Conservation (phyloP, 1,140 invertebrate genomes). For the Steinernema feltiae region DNA sequence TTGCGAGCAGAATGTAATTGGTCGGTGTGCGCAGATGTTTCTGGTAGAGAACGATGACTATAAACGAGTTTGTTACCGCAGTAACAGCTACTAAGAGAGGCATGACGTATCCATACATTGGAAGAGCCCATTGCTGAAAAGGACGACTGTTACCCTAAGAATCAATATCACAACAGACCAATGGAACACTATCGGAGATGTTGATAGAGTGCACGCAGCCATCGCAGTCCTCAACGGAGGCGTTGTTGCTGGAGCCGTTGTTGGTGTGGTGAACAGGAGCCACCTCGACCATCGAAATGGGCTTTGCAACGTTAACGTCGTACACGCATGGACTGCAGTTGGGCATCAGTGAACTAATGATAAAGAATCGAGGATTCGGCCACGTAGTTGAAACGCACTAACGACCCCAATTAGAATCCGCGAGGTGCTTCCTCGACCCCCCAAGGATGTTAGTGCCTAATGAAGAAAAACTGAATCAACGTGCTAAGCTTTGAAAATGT, state of each 20-base stretch:
- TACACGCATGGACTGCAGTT: not conserved
- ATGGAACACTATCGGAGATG: not conserved
- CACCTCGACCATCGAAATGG: not conserved
- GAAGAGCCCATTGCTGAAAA: slow-evolving; percentile 21
- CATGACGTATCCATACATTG: slow-evolving; percentile 37
- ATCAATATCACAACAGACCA: not conserved
- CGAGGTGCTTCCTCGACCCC: slow-evolving; percentile 3
- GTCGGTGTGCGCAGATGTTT: slow-evolving; percentile 67
- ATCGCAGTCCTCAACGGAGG: not conserved
- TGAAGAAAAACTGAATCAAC: not conserved
- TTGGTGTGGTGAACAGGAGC: not conserved
- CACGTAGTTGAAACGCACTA: not conserved
- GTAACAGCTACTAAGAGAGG: slow-evolving; percentile 70
- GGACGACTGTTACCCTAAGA: not conserved
- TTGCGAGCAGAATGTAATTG: slow-evolving; percentile 68
- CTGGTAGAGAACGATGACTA: slow-evolving; percentile 68
- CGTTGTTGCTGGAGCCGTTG: not conserved
- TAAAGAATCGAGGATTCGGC: not conserved
- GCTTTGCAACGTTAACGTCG: not conserved
- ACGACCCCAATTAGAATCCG: slow-evolving; percentile 7
- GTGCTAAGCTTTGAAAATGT: not conserved
- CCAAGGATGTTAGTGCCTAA: not conserved
- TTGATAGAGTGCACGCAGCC: not conserved
- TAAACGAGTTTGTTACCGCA: slow-evolving; percentile 77
- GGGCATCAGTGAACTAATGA: not conserved